Percentiles rank a stretch among this genome's conserved stretches.
Evolutionary conservation across 1,140 invertebrate species (phyloP).

Genomic region (Euura lappo): DNA sequence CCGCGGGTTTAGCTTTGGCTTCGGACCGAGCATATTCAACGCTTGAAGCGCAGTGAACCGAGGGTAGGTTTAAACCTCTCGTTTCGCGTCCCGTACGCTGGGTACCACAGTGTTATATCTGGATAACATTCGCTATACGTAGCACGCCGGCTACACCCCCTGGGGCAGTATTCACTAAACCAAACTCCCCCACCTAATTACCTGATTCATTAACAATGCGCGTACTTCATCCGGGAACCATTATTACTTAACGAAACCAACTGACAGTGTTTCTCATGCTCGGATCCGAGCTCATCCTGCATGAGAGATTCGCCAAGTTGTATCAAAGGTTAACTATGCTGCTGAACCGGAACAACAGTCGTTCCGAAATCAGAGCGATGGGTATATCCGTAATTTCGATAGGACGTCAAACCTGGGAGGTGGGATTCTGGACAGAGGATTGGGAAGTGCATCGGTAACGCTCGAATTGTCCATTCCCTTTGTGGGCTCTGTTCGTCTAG

Average conservation of each 20-base stretch:
- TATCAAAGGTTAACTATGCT: not conserved
- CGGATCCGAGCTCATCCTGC: too few species aligned
- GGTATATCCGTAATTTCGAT: not conserved
- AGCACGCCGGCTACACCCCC: not conserved
- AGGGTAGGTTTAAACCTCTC: not conserved
- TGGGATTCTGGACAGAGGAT: too few species aligned
- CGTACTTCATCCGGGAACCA: constrained; percentile 37
- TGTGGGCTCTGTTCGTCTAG: not conserved
- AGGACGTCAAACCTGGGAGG: not conserved
- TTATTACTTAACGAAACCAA: constrained; percentile 34
- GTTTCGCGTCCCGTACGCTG: not conserved
- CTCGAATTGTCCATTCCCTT: not conserved
- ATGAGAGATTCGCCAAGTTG: not conserved
- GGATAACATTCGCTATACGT: too few species aligned
- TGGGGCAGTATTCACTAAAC: constrained; percentile 11
- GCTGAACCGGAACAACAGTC: not conserved
- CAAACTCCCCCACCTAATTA: constrained; percentile 31
- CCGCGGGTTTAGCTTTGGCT: not conserved
- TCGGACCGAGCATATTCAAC: not conserved
- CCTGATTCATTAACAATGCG: constrained; percentile 42
- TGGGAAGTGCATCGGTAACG: too few species aligned
- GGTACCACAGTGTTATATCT: not conserved
- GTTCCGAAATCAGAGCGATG: not conserved
- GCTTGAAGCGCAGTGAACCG: constrained; percentile 8
- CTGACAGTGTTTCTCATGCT: constrained; percentile 28